These are phyloP conservation scores for Catostomus latipinnis DNA, from an alignment of 2,797 vertebrate genomes.

Conservation along the genomic window DNA sequence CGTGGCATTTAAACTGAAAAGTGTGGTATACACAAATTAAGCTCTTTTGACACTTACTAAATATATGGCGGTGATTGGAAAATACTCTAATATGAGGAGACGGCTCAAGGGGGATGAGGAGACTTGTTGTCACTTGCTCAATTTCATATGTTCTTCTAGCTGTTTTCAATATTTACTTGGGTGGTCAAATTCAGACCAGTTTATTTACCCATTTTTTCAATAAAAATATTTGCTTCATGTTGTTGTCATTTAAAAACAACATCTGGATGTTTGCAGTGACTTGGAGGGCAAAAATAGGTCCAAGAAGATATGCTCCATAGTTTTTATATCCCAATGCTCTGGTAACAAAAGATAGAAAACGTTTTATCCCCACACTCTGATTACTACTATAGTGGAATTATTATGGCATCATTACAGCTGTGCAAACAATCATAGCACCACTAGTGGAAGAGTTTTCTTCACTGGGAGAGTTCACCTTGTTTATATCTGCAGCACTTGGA, in stretches of 20 bases:
- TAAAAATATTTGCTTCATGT: constrained; percentile 6
- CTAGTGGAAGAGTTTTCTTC: not conserved
- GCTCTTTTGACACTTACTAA: not conserved
- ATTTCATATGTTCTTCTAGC: constrained; percentile 20
- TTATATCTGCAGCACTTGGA: constrained; percentile 6
- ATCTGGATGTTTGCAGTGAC: not conserved
- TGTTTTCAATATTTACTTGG: constrained; percentile 26
- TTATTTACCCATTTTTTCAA: constrained; percentile 16
- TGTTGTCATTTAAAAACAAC: not conserved
- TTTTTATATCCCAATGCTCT: not conserved
- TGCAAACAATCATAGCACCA: constrained; percentile 17
- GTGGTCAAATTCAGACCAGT: constrained; percentile 29
- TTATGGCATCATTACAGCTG: constrained; percentile 2
- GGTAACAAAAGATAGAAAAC: constrained; percentile 1
- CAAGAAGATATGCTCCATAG: not conserved
- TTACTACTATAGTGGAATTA: not conserved
- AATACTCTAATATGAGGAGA: not conserved
- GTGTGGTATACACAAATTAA: not conserved
- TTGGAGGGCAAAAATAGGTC: too few species aligned
- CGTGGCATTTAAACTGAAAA: not conserved
- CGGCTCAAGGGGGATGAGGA: not conserved
- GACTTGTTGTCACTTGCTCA: constrained; percentile 5
- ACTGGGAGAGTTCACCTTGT: not conserved
- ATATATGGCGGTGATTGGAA: not conserved
- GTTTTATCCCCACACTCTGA: constrained; percentile 13